phyloP scores from a whole-genome alignment of 2,113 vertebrate genomes.

The Crypturellus undulatus region DNA sequence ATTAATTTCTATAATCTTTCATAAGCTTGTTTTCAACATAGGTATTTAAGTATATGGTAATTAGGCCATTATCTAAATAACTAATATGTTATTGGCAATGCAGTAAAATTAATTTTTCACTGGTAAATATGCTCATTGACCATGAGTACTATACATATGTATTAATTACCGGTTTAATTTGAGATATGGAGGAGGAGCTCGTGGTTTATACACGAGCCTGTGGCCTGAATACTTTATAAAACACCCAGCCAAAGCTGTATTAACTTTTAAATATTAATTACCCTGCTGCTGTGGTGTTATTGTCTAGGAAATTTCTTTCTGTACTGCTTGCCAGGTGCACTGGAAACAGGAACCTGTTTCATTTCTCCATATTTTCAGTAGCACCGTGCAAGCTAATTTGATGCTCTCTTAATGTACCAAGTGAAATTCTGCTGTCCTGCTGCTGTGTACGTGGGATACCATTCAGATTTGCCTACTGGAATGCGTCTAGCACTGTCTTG shows the following conservation, averaged over 20 bases:
- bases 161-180: background rate
- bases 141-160: background rate
- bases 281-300: background rate
- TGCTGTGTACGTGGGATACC: rapidly evolving
- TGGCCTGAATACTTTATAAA: background rate
- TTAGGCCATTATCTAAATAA: background rate
- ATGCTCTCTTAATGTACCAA: background rate
- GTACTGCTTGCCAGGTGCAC: background rate
- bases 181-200: background rate
- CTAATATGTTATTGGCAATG: background rate
- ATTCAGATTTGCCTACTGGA: background rate
- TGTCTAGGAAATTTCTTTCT: background rate
- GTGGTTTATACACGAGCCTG: background rate
- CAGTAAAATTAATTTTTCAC: background rate
- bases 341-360: background rate
- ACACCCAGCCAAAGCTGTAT: background rate
- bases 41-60: background rate
- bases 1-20: background rate
- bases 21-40: background rate
- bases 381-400: background rate
- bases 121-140: background rate
- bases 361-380: background rate
- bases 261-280: background rate
- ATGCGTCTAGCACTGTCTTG: background rate
- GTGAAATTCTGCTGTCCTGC: background rate